Percentiles rank a stretch among this genome's conserved stretches.
phyloP scores from a whole-genome alignment of 2,888 invertebrate species.

The Hypomecis punctinalis region DNA sequence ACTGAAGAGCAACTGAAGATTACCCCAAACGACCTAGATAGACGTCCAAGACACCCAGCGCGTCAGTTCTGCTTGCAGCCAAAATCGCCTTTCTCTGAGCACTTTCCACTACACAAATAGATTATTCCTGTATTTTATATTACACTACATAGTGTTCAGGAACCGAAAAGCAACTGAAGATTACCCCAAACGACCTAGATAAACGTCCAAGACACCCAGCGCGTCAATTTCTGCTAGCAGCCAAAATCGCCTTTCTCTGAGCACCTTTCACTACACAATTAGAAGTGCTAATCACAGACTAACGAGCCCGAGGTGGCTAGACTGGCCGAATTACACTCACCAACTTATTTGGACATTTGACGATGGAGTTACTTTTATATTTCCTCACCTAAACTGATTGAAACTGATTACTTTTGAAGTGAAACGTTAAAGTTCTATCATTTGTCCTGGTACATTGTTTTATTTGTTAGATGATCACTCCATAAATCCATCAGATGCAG shows the following conservation, averaged over 20 bases:
- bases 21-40: conserved; percentile 9
- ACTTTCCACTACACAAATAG: conserved; percentile 80
- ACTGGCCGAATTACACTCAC: background rate
- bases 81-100: conserved; percentile 68
- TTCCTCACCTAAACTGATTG: background rate
- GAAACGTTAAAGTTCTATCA: too few species aligned
- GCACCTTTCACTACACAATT: conserved; percentile 78
- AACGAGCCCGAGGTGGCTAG: conserved; percentile 52
- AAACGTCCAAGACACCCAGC: conserved; percentile 34
- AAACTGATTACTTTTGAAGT: background rate
- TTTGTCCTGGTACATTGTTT: too few species aligned
- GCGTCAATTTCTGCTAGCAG: conserved; percentile 55
- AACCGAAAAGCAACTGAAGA: background rate
- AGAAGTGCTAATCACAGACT: conserved; percentile 78
- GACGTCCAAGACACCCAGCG: conserved; percentile 37
- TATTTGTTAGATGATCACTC: too few species aligned
- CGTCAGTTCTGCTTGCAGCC: conserved; percentile 53
- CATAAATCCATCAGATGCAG: too few species aligned
- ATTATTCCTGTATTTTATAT: too few species aligned
- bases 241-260: conserved; percentile 68
- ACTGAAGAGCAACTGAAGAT: background rate
- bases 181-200: conserved; percentile 2
- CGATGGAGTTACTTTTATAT: background rate
- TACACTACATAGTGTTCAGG: too few species aligned
- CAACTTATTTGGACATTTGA: background rate